Evolutionary conservation across 2,888 invertebrate genomes (phyloP).

Genomic region (Cosmia trapezina): DNA sequence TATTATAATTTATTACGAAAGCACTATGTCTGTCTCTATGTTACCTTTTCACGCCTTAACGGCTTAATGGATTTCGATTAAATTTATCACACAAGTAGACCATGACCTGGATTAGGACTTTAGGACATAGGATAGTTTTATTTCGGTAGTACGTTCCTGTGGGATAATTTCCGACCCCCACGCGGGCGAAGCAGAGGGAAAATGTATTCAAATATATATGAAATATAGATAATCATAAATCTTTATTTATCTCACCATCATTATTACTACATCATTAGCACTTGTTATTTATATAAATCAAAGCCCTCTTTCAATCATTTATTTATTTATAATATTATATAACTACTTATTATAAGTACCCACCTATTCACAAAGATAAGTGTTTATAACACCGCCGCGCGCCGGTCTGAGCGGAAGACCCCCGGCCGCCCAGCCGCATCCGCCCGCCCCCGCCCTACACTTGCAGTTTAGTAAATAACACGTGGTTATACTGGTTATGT

Average conservation of each 20-base stretch:
- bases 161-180: neutral
- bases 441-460: slow-evolving; percentile 49
- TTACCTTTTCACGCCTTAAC: neutral
- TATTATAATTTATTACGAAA: too few relatives aligned
- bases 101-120: neutral
- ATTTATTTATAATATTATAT: too few relatives aligned
- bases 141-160: neutral
- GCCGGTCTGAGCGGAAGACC: slow-evolving; percentile 33
- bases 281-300: neutral
- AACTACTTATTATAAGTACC: too few relatives aligned
- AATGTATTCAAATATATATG: neutral
- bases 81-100: too few relatives aligned
- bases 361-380: slow-evolving; percentile 4
- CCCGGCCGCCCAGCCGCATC: slow-evolving; percentile 41
- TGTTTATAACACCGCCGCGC: slow-evolving; percentile 13
- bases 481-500: slow-evolving; percentile 29
- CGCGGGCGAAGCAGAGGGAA: neutral
- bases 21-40: too few relatives aligned
- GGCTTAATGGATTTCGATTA: neutral
- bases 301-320: neutral
- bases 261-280: too few relatives aligned
- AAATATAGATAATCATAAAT: too few relatives aligned
- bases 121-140: neutral
- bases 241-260: too few relatives aligned
- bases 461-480: slow-evolving; percentile 55